phyloP scores from a whole-genome alignment of 53 echinoderm and acorn worm genomes.

The Stichopus horrens region DNA sequence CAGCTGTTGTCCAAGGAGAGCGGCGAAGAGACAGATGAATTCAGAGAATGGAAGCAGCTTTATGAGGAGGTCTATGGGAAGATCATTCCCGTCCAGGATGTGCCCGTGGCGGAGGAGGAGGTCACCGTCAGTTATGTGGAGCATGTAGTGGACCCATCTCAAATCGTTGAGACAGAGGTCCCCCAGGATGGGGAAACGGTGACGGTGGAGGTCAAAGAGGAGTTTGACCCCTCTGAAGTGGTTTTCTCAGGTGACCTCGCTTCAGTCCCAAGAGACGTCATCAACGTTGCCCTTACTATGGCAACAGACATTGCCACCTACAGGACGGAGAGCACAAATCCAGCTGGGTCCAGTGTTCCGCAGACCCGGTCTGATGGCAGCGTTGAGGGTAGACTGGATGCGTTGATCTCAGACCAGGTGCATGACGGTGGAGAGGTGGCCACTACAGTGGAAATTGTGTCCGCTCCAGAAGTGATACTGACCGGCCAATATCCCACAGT shows the following conservation, averaged over 20 bases:
- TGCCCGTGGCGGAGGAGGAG: constrained; percentile 25
- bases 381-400: background rate
- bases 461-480: constrained; percentile 4
- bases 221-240: constrained; percentile 13
- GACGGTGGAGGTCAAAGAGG: constrained; percentile 38
- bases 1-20: constrained; percentile 50
- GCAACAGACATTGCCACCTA: constrained; percentile 41
- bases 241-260: constrained; percentile 19
- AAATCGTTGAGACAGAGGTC: constrained; percentile 19
- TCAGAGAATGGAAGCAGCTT: constrained; percentile 56
- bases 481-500: background rate
- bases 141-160: constrained; percentile 27
- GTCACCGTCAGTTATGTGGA: constrained; percentile 45
- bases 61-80: constrained; percentile 55
- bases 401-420: background rate
- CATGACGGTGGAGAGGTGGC: constrained; percentile 37
- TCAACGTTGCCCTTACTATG: constrained; percentile 41
- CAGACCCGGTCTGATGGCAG: background rate
- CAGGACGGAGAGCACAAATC: constrained; percentile 15
- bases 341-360: background rate
- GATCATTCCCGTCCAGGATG: constrained; percentile 40
- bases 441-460: constrained; percentile 2
- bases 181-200: background rate
- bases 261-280: constrained; percentile 38
- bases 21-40: constrained; percentile 50